Evolutionary conservation across 2,888 invertebrate species (phyloP).

Genomic region (Acheta domesticus): DNA sequence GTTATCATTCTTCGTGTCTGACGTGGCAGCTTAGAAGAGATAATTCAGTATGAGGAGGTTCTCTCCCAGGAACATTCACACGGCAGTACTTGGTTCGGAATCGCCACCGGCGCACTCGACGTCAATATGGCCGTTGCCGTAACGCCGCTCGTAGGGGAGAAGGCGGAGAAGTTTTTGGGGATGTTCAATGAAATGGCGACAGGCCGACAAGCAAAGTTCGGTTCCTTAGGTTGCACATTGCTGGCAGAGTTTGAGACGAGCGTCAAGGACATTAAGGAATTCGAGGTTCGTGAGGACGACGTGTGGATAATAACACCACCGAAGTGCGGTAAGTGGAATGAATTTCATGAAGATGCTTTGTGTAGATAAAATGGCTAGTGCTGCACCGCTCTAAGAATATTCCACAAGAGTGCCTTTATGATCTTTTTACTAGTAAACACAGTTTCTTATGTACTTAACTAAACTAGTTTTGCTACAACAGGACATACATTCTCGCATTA

Average conservation of each 20-base stretch:
- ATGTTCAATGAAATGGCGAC: not conserved
- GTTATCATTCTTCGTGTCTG: too few species aligned
- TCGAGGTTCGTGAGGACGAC: constrained; percentile 19
- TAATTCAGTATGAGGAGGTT: too few species aligned
- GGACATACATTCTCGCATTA: too few species aligned
- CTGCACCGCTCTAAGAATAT: too few species aligned
- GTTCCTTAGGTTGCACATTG: not conserved
- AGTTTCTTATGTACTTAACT: too few species aligned
- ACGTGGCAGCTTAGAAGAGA: too few species aligned
- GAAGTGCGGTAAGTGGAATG: not conserved
- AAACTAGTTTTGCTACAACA: too few species aligned
- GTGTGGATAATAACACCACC: constrained; percentile 18
- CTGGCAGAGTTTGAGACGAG: not conserved
- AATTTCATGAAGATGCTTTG: not conserved
- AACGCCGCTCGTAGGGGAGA: not conserved
- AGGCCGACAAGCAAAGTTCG: not conserved
- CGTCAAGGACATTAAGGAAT: not conserved
- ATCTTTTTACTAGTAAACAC: too few species aligned
- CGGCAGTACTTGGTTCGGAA: too few species aligned
- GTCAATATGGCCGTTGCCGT: not conserved
- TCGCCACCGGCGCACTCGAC: not conserved
- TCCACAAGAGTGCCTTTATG: too few species aligned
- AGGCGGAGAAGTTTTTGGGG: not conserved
- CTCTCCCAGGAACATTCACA: too few species aligned
- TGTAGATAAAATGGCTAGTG: not conserved